A percentile compares a stretch with the other conserved stretches of the same genome.
Conservation (phyloP, 2,797 vertebrate species). For the Paguma larvata region DNA sequence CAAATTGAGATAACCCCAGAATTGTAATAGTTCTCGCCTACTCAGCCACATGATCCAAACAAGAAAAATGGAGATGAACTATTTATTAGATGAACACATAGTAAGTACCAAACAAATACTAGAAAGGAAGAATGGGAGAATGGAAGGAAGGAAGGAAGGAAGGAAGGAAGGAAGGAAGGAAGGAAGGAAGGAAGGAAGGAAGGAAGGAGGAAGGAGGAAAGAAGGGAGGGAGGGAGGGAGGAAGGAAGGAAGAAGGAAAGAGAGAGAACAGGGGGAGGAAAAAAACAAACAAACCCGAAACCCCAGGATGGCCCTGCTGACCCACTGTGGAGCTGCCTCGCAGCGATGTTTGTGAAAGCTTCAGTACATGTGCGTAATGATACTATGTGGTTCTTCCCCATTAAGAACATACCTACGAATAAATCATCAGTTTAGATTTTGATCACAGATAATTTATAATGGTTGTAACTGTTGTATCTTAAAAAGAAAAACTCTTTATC, state of each 20-base stretch:
- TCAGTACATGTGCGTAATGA: conserved; percentile 84
- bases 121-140: not conserved
- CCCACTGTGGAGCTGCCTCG: not conserved
- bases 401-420: conserved; percentile 82
- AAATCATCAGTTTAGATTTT: conserved; percentile 76
- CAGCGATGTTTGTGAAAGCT: conserved; percentile 17
- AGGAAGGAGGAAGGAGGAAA: not conserved
- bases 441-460: conserved; percentile 63
- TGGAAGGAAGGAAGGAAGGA: not conserved
- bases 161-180: no score
- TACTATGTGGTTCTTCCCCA: conserved; percentile 83
- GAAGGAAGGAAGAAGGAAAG: no score
- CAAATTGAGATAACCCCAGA: conserved; percentile 26
- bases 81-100: not conserved
- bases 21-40: conserved; percentile 26
- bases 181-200: not conserved
- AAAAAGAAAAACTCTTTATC: conserved; percentile 74
- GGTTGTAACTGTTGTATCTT: conserved; percentile 57
- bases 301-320: not conserved
- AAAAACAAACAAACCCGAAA: not conserved
- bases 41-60: not conserved
- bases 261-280: not conserved
- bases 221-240: not conserved
- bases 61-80: conserved; percentile 29
- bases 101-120: not conserved